Conservation (phyloP, 2,888 invertebrate genomes). For the Hyposoter didymator region DNA sequence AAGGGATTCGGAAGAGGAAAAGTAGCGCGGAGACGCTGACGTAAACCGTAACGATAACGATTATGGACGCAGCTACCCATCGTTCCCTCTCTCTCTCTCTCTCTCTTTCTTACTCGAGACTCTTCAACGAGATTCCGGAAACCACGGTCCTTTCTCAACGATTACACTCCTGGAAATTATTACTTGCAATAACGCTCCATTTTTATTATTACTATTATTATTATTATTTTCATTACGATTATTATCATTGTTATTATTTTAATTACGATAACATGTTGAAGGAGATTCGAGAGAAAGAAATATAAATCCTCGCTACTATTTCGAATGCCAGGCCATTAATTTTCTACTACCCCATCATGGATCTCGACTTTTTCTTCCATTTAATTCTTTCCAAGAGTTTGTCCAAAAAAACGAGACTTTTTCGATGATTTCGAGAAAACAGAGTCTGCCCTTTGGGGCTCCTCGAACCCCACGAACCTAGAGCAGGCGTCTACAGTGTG, state of each 20-base stretch:
- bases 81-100: slow-evolving; percentile 30
- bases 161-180: slow-evolving; percentile 84
- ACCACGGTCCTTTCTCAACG: slow-evolving; percentile 83
- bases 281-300: slow-evolving; percentile 28
- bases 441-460: too few species aligned
- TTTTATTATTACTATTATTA: slow-evolving; percentile 82
- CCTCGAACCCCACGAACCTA: not conserved
- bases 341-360: not conserved
- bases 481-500: not conserved
- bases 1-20: slow-evolving; percentile 48
- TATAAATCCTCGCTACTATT: slow-evolving; percentile 32
- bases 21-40: slow-evolving; percentile 77
- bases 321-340: slow-evolving; percentile 5
- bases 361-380: not conserved
- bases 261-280: slow-evolving; percentile 66
- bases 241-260: slow-evolving; percentile 71
- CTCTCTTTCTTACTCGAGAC: slow-evolving; percentile 40
- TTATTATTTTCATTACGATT: slow-evolving; percentile 72
- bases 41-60: slow-evolving; percentile 84
- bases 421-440: not conserved
- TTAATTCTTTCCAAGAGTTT: not conserved
- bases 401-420: not conserved
- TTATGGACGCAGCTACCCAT: slow-evolving; percentile 83
- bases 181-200: slow-evolving; percentile 83
- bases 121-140: slow-evolving; percentile 52